Conservation (phyloP, 2,113 vertebrate genomes). For the Oncorhynchus mykiss region DNA sequence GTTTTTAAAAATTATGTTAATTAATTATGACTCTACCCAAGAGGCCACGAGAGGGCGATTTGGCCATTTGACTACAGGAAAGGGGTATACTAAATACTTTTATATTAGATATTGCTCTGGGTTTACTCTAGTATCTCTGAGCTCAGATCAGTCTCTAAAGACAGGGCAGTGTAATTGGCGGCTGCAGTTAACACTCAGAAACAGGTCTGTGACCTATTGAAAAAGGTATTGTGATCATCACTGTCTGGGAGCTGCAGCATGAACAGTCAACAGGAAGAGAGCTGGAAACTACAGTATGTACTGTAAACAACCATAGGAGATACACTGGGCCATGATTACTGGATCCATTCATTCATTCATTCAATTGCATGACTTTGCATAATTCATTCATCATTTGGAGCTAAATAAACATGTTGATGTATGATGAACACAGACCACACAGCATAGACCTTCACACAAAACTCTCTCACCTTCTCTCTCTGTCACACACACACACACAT, state of each 20-base stretch:
- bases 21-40: no score
- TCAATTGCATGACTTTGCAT: no score
- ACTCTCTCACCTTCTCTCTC: no score
- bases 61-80: background rate
- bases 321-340: no score
- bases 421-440: no score
- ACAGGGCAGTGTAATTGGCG: background rate
- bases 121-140: background rate
- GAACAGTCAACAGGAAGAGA: background rate
- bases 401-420: no score
- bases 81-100: background rate
- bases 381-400: no score
- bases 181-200: background rate
- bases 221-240: background rate
- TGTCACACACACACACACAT: background rate
- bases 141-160: background rate
- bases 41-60: no score
- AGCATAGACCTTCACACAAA: no score
- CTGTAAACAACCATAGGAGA: no score
- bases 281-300: background rate
- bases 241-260: background rate
- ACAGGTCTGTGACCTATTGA: background rate
- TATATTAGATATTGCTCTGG: background rate
- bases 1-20: no score
- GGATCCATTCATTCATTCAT: no score